Evolutionary conservation across 1,140 invertebrate genomes (phyloP), one percentile per base, ranked within the genome.

Genomic region (Penaeus chinensis): DNA sequence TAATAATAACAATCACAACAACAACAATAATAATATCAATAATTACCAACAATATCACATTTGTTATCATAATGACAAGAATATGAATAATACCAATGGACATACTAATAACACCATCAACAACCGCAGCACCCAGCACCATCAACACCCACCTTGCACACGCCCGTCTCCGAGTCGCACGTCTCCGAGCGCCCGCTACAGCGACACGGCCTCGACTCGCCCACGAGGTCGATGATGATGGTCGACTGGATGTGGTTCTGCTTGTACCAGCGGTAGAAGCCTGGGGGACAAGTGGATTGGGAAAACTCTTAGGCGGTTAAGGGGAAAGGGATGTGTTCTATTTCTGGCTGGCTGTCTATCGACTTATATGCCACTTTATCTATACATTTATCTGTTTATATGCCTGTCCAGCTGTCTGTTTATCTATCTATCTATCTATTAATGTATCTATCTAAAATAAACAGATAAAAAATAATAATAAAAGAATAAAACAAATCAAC

Each of bases 81-180:
- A 10, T 11, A 13, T 0, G 0, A 54, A 11, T 54, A 54, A 11
- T 54, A 54, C 1, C 54, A 54, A 11, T 54, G 10, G 16, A 13
- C 7, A 54, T 54, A 11, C 5, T 13, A 16, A 11, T 13, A 16
- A 11, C 54, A 16, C 1, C 16, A 54, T 13, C 16, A 54, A 13
- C 54, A 54, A 13, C 16, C 7, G 10, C 54, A 54, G 16, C 10
- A 54, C 11, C 54, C 54, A 54, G 16, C 10, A 54, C 11, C 54
- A 54, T 5, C 10, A 11, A 2, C 16, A 13, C 20, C 18, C 93
- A 97, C 96, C 93, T 94, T 91, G 92, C 98, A 99, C 91, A 95
- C 92, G 84, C 97, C 97, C 27, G 96, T 97, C 91, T 97, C 95
- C 13, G 94, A 94, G 92, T 99, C 94, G 91, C 98, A 99, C 65